Percentiles rank a stretch among this genome's conserved stretches.
phyloP scores from a whole-genome alignment of 2,797 vertebrate species.

The Microctenopoma steveboyesi region DNA sequence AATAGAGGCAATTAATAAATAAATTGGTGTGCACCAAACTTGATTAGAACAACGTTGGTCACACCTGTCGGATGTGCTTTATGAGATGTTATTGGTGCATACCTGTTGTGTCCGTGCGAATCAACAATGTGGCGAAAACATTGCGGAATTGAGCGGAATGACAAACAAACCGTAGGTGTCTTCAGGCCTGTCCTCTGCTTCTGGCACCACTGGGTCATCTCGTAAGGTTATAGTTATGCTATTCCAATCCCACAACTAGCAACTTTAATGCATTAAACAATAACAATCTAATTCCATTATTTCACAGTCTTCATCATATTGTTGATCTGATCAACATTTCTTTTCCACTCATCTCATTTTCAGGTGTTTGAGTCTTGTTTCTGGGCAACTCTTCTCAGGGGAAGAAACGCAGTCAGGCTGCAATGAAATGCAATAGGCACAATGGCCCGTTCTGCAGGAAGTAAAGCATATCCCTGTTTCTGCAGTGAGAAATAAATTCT shows the following conservation, averaged over 20 bases:
- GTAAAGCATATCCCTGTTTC: slow-evolving; percentile 26
- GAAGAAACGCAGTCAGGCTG: slow-evolving; percentile 15
- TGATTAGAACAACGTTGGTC: background rate
- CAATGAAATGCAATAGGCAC: slow-evolving; percentile 3
- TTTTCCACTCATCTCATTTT: background rate
- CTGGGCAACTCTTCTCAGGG: slow-evolving; percentile 33
- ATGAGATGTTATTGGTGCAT: background rate
- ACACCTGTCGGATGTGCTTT: slow-evolving; percentile 4
- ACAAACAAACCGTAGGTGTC: no score
- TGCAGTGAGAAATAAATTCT: slow-evolving; percentile 17
- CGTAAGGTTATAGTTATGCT: background rate
- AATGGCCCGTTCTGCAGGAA: slow-evolving; percentile 29
- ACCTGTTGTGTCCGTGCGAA: background rate
- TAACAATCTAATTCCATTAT: no score
- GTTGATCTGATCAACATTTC: slow-evolving; percentile 10
- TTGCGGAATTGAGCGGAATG: background rate
- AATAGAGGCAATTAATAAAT: slow-evolving; percentile 26
- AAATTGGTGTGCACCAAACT: slow-evolving; percentile 3
- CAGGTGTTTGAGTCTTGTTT: slow-evolving; percentile 35
- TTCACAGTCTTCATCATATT: background rate
- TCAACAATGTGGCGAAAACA: background rate
- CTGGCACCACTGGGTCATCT: background rate
- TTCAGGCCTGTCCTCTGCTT: no score
- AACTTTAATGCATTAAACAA: background rate
- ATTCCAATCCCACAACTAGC: background rate